phyloP scores from a whole-genome alignment of 2,888 invertebrate species.

The Habrosyne pyritoides region DNA sequence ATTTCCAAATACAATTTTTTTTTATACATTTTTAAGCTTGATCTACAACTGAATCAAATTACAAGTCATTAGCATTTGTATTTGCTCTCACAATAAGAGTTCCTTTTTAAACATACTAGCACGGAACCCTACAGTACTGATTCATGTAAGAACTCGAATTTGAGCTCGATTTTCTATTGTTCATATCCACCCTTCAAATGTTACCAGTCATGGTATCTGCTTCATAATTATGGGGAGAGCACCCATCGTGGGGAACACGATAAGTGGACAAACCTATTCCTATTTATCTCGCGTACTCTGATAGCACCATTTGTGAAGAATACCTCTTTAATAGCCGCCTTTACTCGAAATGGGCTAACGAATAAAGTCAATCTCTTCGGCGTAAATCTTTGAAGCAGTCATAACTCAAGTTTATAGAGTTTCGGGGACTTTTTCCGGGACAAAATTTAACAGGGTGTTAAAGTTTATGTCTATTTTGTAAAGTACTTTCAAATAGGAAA shows the following conservation, averaged over 20 bases:
- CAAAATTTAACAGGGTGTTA: slow-evolving; percentile 49
- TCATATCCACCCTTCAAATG: slow-evolving; percentile 10
- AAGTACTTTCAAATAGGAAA: neutral
- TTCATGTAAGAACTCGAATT: neutral
- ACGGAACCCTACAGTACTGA: neutral
- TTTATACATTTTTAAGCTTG: no score
- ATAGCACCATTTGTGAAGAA: slow-evolving; percentile 65
- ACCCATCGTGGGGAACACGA: slow-evolving; percentile 41
- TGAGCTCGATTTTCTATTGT: slow-evolving; percentile 6
- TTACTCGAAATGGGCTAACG: slow-evolving; percentile 69
- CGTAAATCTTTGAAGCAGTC: slow-evolving; percentile 71
- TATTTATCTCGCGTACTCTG: slow-evolving; percentile 57
- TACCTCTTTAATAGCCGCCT: slow-evolving; percentile 67
- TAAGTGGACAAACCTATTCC: slow-evolving; percentile 58
- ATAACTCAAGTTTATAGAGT: slow-evolving; percentile 78
- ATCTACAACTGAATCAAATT: no score
- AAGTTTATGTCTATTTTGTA: slow-evolving; percentile 46
- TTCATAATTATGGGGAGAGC: slow-evolving; percentile 40
- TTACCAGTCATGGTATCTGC: slow-evolving; percentile 32
- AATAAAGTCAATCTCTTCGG: slow-evolving; percentile 73
- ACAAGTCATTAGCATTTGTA: neutral
- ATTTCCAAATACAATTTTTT: no score
- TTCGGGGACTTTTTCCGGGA: slow-evolving; percentile 49
- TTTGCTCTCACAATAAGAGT: neutral
- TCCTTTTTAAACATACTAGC: neutral